phyloP scores from a whole-genome alignment of 1,140 invertebrate genomes.

The Conus ventricosus region DNA sequence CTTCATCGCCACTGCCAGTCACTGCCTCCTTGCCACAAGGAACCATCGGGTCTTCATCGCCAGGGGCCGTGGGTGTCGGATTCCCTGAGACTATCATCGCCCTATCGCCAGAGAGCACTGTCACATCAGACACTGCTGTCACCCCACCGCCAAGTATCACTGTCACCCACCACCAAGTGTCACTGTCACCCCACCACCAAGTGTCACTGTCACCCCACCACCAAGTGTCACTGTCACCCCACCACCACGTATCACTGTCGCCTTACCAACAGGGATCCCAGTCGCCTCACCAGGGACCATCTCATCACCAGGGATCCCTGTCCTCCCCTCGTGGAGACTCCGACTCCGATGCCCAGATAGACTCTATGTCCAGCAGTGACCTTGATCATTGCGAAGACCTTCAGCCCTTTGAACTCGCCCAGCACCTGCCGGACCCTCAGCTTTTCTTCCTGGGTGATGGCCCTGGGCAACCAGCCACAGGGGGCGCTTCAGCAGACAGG shows the following conservation, averaged over 20 bases:
- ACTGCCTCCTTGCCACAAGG: too few species aligned
- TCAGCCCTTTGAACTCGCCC: background rate
- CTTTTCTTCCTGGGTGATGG: background rate
- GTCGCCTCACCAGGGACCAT: background rate
- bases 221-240: too few species aligned
- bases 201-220: background rate
- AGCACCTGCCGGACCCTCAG: background rate
- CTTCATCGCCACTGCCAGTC: too few species aligned
- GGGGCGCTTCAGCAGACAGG: background rate
- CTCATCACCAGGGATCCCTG: background rate
- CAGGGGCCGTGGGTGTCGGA: too few species aligned
- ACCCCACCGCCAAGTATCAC: too few species aligned
- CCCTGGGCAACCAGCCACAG: background rate
- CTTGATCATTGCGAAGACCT: slow-evolving; percentile 12
- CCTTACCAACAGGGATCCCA: too few species aligned
- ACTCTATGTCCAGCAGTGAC: slow-evolving; percentile 17
- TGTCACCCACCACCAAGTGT: background rate
- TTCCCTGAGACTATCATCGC: too few species aligned
- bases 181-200: too few species aligned
- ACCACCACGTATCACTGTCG: background rate
- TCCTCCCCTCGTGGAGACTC: background rate
- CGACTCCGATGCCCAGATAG: slow-evolving; percentile 22
- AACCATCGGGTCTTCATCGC: too few species aligned
- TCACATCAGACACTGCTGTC: too few species aligned
- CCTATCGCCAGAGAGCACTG: too few species aligned